These are phyloP conservation scores for Crotalus tigris DNA, from an alignment of 2,113 vertebrate genomes.

Conservation along the genomic window DNA sequence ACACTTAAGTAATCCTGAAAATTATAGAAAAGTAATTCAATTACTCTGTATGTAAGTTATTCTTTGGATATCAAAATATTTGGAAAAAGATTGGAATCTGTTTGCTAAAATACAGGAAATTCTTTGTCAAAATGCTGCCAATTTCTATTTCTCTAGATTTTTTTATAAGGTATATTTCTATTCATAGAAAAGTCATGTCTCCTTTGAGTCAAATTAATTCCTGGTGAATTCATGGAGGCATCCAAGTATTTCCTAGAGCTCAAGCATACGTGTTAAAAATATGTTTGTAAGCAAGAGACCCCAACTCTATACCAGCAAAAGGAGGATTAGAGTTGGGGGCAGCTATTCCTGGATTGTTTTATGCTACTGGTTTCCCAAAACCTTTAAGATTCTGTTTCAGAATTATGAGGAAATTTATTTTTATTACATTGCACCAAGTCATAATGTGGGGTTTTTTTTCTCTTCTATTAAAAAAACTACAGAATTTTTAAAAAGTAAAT, in stretches of 20 bases:
- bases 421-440: too few species aligned
- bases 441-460: too few species aligned
- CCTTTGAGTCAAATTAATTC: neutral
- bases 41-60: conserved; percentile 45
- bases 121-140: neutral
- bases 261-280: neutral
- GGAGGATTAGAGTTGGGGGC: neutral
- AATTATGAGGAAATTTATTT: too few species aligned
- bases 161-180: neutral
- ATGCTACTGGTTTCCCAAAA: neutral
- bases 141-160: conserved; percentile 39
- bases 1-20: conserved; percentile 19
- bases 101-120: conserved; percentile 4
- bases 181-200: neutral
- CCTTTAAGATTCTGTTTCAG: too few species aligned
- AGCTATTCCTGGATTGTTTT: neutral
- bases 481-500: too few species aligned
- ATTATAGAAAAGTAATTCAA: conserved; percentile 41
- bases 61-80: neutral
- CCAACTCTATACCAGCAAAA: neutral
- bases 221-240: neutral
- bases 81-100: conserved; percentile 41
- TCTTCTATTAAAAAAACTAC: too few species aligned
- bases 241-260: neutral
- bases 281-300: neutral